These are phyloP conservation scores for Drosophila lini DNA, from an alignment of 1,140 invertebrate species.

Conservation along the genomic window DNA sequence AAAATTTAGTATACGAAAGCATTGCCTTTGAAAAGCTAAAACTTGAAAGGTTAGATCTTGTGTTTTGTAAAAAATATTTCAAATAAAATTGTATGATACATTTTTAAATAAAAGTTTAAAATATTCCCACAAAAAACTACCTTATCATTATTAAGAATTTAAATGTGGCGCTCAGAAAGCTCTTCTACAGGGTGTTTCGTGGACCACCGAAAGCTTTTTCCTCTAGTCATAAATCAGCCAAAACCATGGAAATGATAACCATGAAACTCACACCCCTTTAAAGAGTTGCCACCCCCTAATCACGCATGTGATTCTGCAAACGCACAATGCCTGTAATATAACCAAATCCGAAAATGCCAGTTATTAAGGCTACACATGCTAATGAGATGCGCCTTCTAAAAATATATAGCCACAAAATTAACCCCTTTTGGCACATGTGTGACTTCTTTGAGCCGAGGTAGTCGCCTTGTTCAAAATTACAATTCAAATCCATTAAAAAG, in stretches of 20 bases:
- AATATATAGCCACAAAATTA: slow-evolving; percentile 60
- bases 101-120: no score
- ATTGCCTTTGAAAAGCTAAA: no score
- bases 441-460: slow-evolving; percentile 1
- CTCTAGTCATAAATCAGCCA: slow-evolving; percentile 1
- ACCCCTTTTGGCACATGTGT: slow-evolving; percentile 62
- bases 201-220: background rate
- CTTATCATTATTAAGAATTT: background rate
- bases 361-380: slow-evolving; percentile 54
- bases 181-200: slow-evolving; percentile 9
- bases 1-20: no score
- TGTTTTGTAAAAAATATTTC: background rate
- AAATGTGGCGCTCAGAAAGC: slow-evolving; percentile 2
- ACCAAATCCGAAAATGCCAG: slow-evolving; percentile 21
- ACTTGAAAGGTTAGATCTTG: no score
- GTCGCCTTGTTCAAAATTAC: slow-evolving; percentile 24
- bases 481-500: slow-evolving; percentile 56
- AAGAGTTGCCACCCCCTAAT: background rate
- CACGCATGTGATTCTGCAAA: slow-evolving; percentile 60
- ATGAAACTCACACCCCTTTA: slow-evolving; percentile 4
- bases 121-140: background rate
- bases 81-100: background rate
- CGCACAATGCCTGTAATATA: slow-evolving; percentile 25
- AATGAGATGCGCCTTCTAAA: slow-evolving; percentile 43
- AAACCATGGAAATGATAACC: background rate